Conservation (phyloP, 2,888 invertebrate species). For the Muscina levida region DNA sequence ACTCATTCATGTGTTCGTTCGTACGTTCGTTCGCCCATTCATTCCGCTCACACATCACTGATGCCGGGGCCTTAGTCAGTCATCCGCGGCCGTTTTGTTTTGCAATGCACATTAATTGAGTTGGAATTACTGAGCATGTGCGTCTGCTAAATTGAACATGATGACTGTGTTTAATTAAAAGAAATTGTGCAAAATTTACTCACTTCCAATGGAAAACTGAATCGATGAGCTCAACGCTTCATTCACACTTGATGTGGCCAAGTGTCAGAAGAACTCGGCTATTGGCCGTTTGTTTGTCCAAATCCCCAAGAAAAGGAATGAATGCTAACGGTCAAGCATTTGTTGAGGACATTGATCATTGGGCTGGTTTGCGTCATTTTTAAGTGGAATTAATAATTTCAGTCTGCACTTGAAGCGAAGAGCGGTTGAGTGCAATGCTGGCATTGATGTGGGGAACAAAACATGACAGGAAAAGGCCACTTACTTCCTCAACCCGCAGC, state of each 20-base stretch:
- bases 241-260: neutral
- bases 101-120: conserved; percentile 66
- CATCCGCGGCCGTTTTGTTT: conserved; percentile 50
- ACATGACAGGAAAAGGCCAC: conserved; percentile 69
- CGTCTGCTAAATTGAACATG: conserved; percentile 65
- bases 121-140: conserved; percentile 66
- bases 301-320: neutral
- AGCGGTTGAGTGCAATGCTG: conserved; percentile 56
- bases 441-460: neutral
- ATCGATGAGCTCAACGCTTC: neutral
- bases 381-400: conserved; percentile 68
- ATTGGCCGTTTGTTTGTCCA: neutral
- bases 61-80: conserved; percentile 19
- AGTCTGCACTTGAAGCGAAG: conserved; percentile 47
- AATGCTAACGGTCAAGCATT: too few relatives aligned
- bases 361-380: conserved; percentile 44
- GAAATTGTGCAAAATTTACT: conserved; percentile 57
- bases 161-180: conserved; percentile 65
- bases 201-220: neutral
- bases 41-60: neutral
- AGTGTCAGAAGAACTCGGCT: neutral
- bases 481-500: conserved; percentile 62
- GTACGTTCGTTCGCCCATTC: conserved; percentile 4
- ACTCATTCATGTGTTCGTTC: conserved; percentile 26
- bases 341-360: neutral